A percentile compares a stretch with the other conserved stretches of the same genome.
Evolutionary conservation across 1,140 invertebrate species (phyloP).

Genomic region (Bombus confusus): DNA sequence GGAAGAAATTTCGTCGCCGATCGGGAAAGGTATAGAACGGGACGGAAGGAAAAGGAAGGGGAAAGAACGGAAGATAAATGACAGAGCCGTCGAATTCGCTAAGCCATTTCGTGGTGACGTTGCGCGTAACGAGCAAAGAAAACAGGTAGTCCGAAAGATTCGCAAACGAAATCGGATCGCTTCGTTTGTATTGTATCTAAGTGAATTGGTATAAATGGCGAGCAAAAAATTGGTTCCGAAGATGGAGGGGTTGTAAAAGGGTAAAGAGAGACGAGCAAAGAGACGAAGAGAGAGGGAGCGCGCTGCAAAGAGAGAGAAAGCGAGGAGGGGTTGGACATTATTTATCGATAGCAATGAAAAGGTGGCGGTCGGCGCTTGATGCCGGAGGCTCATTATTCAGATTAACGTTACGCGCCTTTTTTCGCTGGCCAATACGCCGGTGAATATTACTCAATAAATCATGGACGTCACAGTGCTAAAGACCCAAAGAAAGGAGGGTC

Average conservation of each 20-base stretch:
- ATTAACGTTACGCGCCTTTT: conserved; percentile 71
- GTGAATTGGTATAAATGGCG: conserved; percentile 62
- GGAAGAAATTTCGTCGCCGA: not conserved
- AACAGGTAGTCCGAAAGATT: conserved; percentile 45
- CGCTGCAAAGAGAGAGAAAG: not conserved
- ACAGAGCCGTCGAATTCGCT: not conserved
- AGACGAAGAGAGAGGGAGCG: not conserved
- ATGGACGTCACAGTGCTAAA: conserved; percentile 70
- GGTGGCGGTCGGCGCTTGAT: conserved; percentile 69
- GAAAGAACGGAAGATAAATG: not conserved
- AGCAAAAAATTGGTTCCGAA: conserved; percentile 34
- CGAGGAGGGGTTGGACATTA: conserved; percentile 59
- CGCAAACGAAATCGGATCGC: conserved; percentile 55
- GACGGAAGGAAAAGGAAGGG: not conserved
- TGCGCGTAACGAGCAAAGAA: not conserved
- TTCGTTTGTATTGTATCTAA: conserved; percentile 51
- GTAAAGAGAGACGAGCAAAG: not conserved
- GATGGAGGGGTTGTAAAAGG: conserved; percentile 1
- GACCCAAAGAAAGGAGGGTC: conserved; percentile 70
- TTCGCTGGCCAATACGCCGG: conserved; percentile 66
- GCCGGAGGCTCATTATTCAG: conserved; percentile 70
- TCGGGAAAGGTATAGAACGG: not conserved
- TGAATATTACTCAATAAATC: conserved; percentile 71
- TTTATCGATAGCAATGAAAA: conserved; percentile 71
- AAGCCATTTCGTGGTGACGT: not conserved